Evolutionary conservation across 2,797 vertebrate species (phyloP), one percentile per base, ranked within the genome.

Genomic region (Dromococcyx pavoninus): DNA sequence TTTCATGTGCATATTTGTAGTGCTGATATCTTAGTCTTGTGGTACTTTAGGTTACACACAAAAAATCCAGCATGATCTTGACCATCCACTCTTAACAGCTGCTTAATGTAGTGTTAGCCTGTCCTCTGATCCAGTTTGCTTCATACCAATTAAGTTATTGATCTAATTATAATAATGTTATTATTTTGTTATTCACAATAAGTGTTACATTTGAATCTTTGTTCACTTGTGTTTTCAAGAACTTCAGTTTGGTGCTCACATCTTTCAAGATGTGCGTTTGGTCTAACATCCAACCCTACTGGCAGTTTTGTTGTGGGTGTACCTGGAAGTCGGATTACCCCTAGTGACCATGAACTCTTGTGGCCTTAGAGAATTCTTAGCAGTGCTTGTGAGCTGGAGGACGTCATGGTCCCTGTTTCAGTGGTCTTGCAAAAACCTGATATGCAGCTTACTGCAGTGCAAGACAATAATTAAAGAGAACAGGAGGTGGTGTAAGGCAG

Each of bases 321-420:
- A 19, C 6, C 21, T 79, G 61, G 22, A 46, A 50, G 23, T 50
- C 70, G 57, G 4, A 23, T 64, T 77, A 35, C 37, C 8, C 2
- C 8, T 48, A 9, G 46, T 58, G 56, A 28, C 61, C 30, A 2
- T 35, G 41, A 81, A 23, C 13, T 54, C 35, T 44, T 44, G 21
- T 33, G 61, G 32, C 5, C 19, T 13, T 81, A 43, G 54, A 18
- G 9, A 60, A 8, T 33, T 84, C 48, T 71, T 5, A 81, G 66
- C 53, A 67, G n/a, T 30, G 13, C 16, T 43, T 77, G 7, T 39
- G 80, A 39, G 24, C 62, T 84, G 46, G 32, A 53, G 25, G 64
- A 41, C 13, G 11, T 51, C 0, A 0, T 51, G n/a, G 24, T 86
- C 24, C 18, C 18, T 65, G 0, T 67, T 87, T 65, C 46, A 56